Evolutionary conservation across 1,140 invertebrate species (phyloP).

Genomic region (Asbolus verrucosus): DNA sequence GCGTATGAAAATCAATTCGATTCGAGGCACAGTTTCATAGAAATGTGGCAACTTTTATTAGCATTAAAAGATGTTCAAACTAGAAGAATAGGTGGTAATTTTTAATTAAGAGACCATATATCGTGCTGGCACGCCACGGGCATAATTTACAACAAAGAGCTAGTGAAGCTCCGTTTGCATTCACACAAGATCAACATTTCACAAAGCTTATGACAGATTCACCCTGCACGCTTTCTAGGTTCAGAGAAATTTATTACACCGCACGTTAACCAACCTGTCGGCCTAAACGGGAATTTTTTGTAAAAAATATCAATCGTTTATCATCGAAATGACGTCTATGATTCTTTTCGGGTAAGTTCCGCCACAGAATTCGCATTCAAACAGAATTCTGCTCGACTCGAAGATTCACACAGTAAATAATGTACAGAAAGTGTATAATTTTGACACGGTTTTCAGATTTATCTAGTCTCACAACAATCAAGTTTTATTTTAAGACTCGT

Average conservation of each 20-base stretch:
- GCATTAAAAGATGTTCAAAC: too few species aligned
- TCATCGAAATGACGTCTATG: conserved; percentile 27
- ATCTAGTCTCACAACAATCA: conserved; percentile 6
- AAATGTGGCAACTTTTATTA: too few species aligned
- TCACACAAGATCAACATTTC: background rate
- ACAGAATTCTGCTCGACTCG: background rate
- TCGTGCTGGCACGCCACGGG: background rate
- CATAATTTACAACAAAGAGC: background rate
- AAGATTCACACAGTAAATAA: conserved; percentile 26
- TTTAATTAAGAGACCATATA: background rate
- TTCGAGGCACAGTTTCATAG: background rate
- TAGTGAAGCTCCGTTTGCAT: background rate
- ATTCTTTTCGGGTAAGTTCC: background rate
- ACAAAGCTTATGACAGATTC: conserved; percentile 11
- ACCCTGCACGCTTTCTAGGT: conserved; percentile 32
- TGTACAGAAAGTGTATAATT: background rate
- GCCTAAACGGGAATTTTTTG: background rate
- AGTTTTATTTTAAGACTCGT: background rate
- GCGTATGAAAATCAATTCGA: conserved; percentile 32
- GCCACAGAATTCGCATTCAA: background rate
- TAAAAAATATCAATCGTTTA: conserved; percentile 29
- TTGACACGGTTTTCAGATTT: conserved; percentile 18
- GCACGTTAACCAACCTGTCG: background rate
- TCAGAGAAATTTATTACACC: conserved; percentile 18
- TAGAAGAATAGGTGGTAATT: background rate